phyloP scores from a whole-genome alignment of 2,888 invertebrate species.

The Amiota mariae region DNA sequence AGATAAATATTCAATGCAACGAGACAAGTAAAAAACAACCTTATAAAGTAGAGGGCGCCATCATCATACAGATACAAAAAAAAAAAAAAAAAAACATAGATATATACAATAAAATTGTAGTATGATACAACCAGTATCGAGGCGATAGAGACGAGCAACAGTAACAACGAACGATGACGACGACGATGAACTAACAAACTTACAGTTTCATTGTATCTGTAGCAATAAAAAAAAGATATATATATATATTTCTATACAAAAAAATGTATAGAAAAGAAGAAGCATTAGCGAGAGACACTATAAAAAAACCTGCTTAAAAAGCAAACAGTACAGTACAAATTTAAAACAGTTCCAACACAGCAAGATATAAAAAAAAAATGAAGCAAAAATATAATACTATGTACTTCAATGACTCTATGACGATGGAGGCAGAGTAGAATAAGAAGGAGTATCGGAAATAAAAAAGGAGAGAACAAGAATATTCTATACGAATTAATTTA shows the following conservation, averaged over 20 bases:
- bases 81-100: background rate
- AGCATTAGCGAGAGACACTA: background rate
- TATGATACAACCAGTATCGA: background rate
- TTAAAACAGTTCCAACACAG: slow-evolving; percentile 40
- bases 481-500: slow-evolving; percentile 61
- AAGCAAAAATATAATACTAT: slow-evolving; percentile 43
- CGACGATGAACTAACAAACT: slow-evolving; percentile 25
- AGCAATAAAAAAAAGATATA: background rate
- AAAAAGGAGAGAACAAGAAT: background rate
- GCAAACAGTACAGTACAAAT: slow-evolving; percentile 32
- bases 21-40: background rate
- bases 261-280: background rate
- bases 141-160: background rate
- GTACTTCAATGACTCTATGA: too few relatives aligned
- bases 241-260: background rate
- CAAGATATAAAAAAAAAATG: slow-evolving; percentile 49
- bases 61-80: slow-evolving; percentile 4
- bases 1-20: background rate
- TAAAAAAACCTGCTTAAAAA: slow-evolving; percentile 9
- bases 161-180: slow-evolving; percentile 23
- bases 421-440: too few relatives aligned
- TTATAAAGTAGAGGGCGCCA: background rate
- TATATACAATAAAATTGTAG: background rate
- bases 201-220: background rate
- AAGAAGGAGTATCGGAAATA: too few relatives aligned